These are phyloP conservation scores for Stichodactyla helianthus DNA, from an alignment of 64 coral and sea anemone genomes.

Conservation along the genomic window DNA sequence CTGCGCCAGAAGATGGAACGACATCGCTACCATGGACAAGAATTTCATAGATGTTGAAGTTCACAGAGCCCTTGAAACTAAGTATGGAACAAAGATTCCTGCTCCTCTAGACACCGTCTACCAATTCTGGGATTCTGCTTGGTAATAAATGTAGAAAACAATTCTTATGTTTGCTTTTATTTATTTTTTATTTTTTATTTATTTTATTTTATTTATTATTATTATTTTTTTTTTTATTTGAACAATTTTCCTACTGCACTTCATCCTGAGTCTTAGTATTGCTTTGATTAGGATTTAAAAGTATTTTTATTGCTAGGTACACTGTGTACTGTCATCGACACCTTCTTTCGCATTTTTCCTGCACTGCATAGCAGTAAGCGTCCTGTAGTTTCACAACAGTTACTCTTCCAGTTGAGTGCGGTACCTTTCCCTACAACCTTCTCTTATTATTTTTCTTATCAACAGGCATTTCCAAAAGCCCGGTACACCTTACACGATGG, in stretches of 20 bases:
- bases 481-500: not conserved
- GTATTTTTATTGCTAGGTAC: not conserved
- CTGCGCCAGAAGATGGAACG: slow-evolving; percentile 45
- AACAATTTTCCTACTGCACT: not conserved
- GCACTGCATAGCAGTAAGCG: not conserved
- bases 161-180: not conserved
- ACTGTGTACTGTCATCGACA: not conserved
- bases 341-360: no score
- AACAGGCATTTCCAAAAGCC: slow-evolving; percentile 2
- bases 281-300: not conserved
- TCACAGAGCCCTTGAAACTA: no score
- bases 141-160: slow-evolving; percentile 14
- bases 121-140: slow-evolving; percentile 52
- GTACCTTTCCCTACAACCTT: no score
- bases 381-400: not conserved
- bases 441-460: not conserved
- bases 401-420: not conserved
- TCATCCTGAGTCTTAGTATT: not conserved
- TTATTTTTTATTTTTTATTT: not conserved
- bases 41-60: slow-evolving; percentile 23
- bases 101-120: slow-evolving; percentile 26
- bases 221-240: not conserved
- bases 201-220: no score
- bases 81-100: no score
- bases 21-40: slow-evolving; percentile 32